These are phyloP conservation scores for Tinea semifulvella DNA, from an alignment of 2,888 invertebrate species.

Conservation along the genomic window DNA sequence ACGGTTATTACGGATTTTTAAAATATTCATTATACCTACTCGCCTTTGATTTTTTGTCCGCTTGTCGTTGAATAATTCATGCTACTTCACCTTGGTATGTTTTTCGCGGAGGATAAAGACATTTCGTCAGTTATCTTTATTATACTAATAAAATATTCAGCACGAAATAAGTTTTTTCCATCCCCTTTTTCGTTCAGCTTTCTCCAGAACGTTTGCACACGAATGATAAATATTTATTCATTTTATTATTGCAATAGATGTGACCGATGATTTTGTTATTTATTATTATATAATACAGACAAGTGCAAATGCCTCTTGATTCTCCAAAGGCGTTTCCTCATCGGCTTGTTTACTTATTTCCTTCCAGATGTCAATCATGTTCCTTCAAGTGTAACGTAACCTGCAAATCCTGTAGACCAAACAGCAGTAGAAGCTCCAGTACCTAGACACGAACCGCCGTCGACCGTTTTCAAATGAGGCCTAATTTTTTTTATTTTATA, in stretches of 20 bases:
- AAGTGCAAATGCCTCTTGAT: too few relatives aligned
- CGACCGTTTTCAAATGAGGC: too few relatives aligned
- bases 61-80: constrained; percentile 11
- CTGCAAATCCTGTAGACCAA: too few relatives aligned
- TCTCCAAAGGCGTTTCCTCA: too few relatives aligned
- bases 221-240: constrained; percentile 1
- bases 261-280: too few relatives aligned
- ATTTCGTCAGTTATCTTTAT: constrained; percentile 18
- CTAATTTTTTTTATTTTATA: too few relatives aligned
- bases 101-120: constrained; percentile 14
- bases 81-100: constrained; percentile 13
- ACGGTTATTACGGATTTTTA: constrained; percentile 6
- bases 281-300: too few relatives aligned
- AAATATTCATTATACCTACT: constrained; percentile 8
- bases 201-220: background rate
- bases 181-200: constrained; percentile 2
- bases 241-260: background rate
- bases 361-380: too few relatives aligned
- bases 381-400: too few relatives aligned
- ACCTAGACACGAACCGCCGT: too few relatives aligned
- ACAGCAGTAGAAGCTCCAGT: too few relatives aligned
- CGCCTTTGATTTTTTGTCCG: constrained; percentile 12
- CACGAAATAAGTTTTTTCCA: constrained; percentile 14
- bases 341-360: too few relatives aligned
- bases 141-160: constrained; percentile 18